phyloP scores from a whole-genome alignment of 2,888 invertebrate genomes.

The Frankliniella intonsa region DNA sequence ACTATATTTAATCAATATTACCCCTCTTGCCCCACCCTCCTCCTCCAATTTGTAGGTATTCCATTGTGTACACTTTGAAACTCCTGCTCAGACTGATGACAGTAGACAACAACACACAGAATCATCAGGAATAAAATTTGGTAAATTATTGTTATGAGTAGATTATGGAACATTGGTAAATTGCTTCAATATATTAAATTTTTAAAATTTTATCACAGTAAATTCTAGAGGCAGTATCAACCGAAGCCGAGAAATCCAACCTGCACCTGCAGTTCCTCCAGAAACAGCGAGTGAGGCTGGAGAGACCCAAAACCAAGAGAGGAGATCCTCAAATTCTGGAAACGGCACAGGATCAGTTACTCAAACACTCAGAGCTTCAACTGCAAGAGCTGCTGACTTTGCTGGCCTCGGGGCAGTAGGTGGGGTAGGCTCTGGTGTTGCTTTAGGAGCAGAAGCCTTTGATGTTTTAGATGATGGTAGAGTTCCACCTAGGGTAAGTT shows the following conservation, averaged over 20 bases:
- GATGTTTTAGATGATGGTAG: constrained; percentile 18
- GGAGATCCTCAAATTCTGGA: not conserved
- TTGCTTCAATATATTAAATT: not conserved
- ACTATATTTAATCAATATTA: too few species aligned
- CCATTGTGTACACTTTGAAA: constrained; percentile 97
- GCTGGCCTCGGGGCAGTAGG: not conserved
- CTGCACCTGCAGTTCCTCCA: not conserved
- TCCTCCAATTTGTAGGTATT: constrained; percentile 64
- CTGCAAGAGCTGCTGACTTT: constrained; percentile 7
- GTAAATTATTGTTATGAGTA: not conserved
- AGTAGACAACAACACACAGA: not conserved
- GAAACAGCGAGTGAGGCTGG: constrained; percentile 1
- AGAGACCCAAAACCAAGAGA: not conserved
- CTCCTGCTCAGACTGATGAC: constrained; percentile 64
- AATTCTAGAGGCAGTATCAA: not conserved
- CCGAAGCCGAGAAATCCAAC: not conserved
- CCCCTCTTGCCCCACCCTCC: not conserved
- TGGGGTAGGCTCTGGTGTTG: not conserved
- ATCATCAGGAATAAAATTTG: not conserved
- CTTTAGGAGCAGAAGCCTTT: constrained; percentile 5
- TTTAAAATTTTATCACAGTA: not conserved
- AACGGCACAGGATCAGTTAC: not conserved
- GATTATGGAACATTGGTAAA: not conserved
- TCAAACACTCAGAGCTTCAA: not conserved
- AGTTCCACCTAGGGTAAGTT: not conserved